phyloP scores from a whole-genome alignment of 2,797 vertebrate species.

The Oreonectes daqikongensis region DNA sequence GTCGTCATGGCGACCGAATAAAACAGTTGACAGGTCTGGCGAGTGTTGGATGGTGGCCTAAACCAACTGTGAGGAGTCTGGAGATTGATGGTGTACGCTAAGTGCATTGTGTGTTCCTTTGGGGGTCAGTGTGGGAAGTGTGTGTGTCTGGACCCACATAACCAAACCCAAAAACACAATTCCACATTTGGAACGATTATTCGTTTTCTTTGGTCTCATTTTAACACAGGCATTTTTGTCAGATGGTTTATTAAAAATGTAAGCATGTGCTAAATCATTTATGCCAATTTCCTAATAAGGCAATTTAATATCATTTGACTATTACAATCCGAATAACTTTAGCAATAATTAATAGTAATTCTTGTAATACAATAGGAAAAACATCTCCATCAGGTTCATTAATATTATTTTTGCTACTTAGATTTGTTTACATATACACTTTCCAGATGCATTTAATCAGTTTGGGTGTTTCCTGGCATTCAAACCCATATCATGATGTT shows the following conservation, averaged over 20 bases:
- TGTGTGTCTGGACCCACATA: slow-evolving; percentile 19
- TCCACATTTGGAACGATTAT: slow-evolving; percentile 1
- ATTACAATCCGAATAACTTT: background rate
- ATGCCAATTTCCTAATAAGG: background rate
- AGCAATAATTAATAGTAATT: background rate
- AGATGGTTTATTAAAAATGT: background rate
- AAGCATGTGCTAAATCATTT: background rate
- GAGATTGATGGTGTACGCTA: slow-evolving; percentile 9
- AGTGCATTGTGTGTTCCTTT: slow-evolving; percentile 3
- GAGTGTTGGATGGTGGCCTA: slow-evolving; percentile 30
- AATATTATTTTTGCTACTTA: background rate
- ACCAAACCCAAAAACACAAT: slow-evolving; percentile 19
- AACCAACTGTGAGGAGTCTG: slow-evolving; percentile 29
- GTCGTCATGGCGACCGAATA: slow-evolving; percentile 48
- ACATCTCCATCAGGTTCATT: background rate
- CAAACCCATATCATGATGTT: background rate
- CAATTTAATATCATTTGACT: background rate
- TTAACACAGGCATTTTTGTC: slow-evolving; percentile 1
- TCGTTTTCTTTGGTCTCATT: slow-evolving; percentile 31
- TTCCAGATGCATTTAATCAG: background rate
- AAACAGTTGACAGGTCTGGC: slow-evolving; percentile 38
- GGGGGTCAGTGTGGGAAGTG: slow-evolving; percentile 13
- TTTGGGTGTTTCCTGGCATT: too few relatives aligned
- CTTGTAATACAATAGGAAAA: too few relatives aligned
- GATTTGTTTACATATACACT: background rate